Percentiles rank a stretch among this genome's conserved stretches.
phyloP scores from a whole-genome alignment of 1,140 invertebrate genomes.

The Lordiphosa collinella region DNA sequence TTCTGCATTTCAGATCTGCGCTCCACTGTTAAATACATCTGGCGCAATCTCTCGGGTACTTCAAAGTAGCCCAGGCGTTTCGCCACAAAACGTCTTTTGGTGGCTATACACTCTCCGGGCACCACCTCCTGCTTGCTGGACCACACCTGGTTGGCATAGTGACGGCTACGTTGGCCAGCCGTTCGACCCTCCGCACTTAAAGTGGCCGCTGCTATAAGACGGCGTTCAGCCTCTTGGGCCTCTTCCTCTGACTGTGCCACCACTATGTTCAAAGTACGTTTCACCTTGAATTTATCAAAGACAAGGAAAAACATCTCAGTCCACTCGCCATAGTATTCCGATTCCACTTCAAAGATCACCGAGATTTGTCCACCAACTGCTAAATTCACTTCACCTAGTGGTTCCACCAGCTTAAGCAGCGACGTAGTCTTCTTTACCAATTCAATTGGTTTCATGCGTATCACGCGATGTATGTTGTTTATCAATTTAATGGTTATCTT shows the following conservation, averaged over 20 bases:
- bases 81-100: slow-evolving; percentile 76
- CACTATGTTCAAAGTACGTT: slow-evolving; percentile 19
- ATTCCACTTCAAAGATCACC: slow-evolving; percentile 44
- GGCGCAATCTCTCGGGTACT: slow-evolving; percentile 82
- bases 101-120: slow-evolving; percentile 82
- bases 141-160: slow-evolving; percentile 68
- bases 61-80: slow-evolving; percentile 80
- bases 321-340: slow-evolving; percentile 82
- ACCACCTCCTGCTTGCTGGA: slow-evolving; percentile 68
- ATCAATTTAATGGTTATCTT: slow-evolving; percentile 56
- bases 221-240: slow-evolving; percentile 18
- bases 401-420: slow-evolving; percentile 69
- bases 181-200: slow-evolving; percentile 14
- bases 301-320: slow-evolving; percentile 82
- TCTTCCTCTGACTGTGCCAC: slow-evolving; percentile 19
- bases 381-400: neutral
- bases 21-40: slow-evolving; percentile 79
- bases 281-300: slow-evolving; percentile 81
- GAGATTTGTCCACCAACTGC: neutral
- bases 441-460: slow-evolving; percentile 59
- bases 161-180: slow-evolving; percentile 31
- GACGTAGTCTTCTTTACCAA: slow-evolving; percentile 63
- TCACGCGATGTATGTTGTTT: slow-evolving; percentile 71
- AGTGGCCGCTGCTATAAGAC: slow-evolving; percentile 23
- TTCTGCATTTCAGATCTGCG: slow-evolving; percentile 69